Evolutionary conservation across 2,888 invertebrate genomes (phyloP), one percentile per base, ranked within the genome.

Genomic region (Nebria brevicollis): DNA sequence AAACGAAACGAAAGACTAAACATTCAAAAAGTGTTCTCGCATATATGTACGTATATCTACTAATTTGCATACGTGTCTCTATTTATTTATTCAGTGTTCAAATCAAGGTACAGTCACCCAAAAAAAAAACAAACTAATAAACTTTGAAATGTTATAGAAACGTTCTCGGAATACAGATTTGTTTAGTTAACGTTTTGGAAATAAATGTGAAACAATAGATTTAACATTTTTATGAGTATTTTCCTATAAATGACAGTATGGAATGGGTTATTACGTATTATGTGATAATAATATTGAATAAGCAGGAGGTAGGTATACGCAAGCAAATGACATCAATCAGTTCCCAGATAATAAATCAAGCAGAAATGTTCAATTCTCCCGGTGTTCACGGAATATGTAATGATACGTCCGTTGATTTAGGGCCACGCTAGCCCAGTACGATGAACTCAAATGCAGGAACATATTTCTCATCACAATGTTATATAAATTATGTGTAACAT

Each of bases 201-300:
- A 81, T 75, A 81, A 81, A 77, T 82, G 79, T 72, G 81, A 78
- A 81, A 82, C 81, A 82, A 81, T 83, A 77, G 81, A 70, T 81
- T 81, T 73, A 65, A 78, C 68, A 34, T 84, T 84, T 84, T 84
- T 84, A 85, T 84, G 70, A 65, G n/a, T 85, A 85, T 84, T 84
- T 85, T 84, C 83, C 83, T 82, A 82, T 84, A 85, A 85, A 85
- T 85, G 84, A 84, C 84, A 84, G 84, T 82, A 83, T 83, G 83
- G 84, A 82, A 83, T 83, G 83, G 85, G 85, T 85, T 85, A 85
- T 85, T 85, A 85, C 85, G 84, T 84, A 84, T 20, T 20, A 20
- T 84, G 82, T 84, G 84, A 85, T 85, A 85, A 85, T 83, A 83
- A 84, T 81, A 76, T 79, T 66, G 66, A 79, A 66, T 68, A 68